Conservation (phyloP, 2,113 vertebrate genomes). For the Hyperoodon ampullatus region DNA sequence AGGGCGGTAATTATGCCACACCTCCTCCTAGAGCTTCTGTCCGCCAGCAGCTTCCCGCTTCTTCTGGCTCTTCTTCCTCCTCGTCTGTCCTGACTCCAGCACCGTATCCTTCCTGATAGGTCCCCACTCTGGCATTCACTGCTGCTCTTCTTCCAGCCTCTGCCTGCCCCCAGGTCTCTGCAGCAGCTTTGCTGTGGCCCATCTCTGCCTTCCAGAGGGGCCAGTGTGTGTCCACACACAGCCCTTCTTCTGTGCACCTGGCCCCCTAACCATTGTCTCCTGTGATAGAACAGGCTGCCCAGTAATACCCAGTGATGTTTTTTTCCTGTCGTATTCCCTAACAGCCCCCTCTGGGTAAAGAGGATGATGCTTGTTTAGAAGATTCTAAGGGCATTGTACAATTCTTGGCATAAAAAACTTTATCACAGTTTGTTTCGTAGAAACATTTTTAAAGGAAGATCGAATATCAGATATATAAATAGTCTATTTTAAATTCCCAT, state of each 20-base stretch:
- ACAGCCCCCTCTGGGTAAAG: background rate
- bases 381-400: background rate
- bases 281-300: background rate
- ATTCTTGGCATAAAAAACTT: background rate
- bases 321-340: background rate
- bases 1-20: constrained; percentile 90
- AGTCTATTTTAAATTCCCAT: constrained; percentile 26
- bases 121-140: background rate
- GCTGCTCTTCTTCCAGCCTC: background rate
- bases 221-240: constrained; percentile 2
- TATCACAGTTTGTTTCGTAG: background rate
- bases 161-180: background rate
- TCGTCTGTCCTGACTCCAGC: constrained; percentile 67
- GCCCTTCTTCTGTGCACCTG: accelerated
- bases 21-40: constrained; percentile 79
- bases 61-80: constrained; percentile 70
- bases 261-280: background rate
- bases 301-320: background rate
- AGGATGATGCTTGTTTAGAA: background rate
- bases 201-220: constrained; percentile 47
- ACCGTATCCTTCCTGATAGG: constrained; percentile 21
- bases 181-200: background rate
- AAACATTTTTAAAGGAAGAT: constrained; percentile 31
- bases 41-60: constrained; percentile 68
- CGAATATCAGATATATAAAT: background rate